Base-by-base conservation (phyloP, 1,140 invertebrate species). In the Manduca sexta region DNA sequence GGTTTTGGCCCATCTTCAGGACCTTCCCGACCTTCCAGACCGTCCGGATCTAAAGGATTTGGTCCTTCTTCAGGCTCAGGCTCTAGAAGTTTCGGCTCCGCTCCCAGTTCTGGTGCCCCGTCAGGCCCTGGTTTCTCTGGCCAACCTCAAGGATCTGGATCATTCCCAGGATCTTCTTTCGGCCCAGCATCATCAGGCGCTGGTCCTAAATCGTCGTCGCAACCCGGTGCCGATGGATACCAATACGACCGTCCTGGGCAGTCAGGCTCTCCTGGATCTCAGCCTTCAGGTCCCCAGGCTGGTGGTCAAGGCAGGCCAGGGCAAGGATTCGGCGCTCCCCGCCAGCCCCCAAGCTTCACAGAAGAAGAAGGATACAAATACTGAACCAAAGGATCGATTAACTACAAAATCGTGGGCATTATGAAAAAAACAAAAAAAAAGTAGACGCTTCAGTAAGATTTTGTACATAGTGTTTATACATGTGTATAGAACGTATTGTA, bases 311-410 rank as follows among this genome's bases (percentile, higher is more conserved):
- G 21, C 13, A 35, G 42, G 37, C 15, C 13, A 29, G 35, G 10
- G 18, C 44, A 12, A 44, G 44, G 41, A 16, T 71, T 71, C 53
- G 64, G 64, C 29, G 71, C 72, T 12, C 74, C 79, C 13, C 66
- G 78, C 38, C 76, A 81, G 46, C 79, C 79, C 18, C 78, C 82
- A 15, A 84, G 79, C 56, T 85, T 79, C 67, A 77, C 64, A 46
- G 43, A 60, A 17, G 62, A 85, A 44, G 74, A 83, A 58, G 82
- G 82, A 43, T 85, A 85, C 53, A 80, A 75, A 54, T 85, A 85
- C 48, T 85, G 57, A 68, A 64, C 54, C 56, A 69, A 78, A 69
- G 56, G 49, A 42, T 5, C 14, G 37, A 52, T 35, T 49, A 30
- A 39, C 37, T 31, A 50, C 18, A 26, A 44, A 53, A 45, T 37